These are phyloP conservation scores for Chrysopa pallens DNA, from an alignment of 1,140 invertebrate genomes.

Conservation along the genomic window DNA sequence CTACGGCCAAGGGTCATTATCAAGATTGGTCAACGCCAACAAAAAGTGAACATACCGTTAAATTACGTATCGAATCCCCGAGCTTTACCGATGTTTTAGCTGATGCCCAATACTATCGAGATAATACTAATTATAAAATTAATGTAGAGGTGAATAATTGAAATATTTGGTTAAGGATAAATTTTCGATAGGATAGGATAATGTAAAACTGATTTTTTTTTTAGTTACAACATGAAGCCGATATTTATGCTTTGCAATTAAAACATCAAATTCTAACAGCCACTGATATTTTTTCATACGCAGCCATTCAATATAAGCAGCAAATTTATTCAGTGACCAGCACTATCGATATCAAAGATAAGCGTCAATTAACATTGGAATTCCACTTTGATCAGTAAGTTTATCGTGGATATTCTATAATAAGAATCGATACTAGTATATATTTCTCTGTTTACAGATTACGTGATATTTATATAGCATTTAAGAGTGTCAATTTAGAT, in stretches of 20 bases:
- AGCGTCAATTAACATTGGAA: conserved; percentile 26
- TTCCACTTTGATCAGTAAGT: conserved; percentile 57
- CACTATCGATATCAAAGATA: conserved; percentile 17
- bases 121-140: conserved; percentile 36
- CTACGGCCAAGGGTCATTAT: conserved; percentile 46
- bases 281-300: conserved; percentile 36
- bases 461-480: conserved; percentile 48
- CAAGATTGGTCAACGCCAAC: conserved; percentile 43
- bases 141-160: conserved; percentile 29
- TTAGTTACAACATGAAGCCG: conserved; percentile 37
- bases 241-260: conserved; percentile 37
- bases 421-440: too few species aligned
- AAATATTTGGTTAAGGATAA: neutral
- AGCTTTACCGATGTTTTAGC: conserved; percentile 46
- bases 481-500: conserved; percentile 33
- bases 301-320: conserved; percentile 40
- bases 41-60: conserved; percentile 40
- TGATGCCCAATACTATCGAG: conserved; percentile 36
- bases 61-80: conserved; percentile 45
- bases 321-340: conserved; percentile 39
- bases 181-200: too few species aligned
- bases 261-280: conserved; percentile 33
- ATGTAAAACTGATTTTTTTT: too few species aligned
- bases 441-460: conserved; percentile 27
- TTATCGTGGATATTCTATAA: conserved; percentile 4